Base-by-base conservation (phyloP, 2,888 invertebrate species). In the Spicauda simplicius region DNA sequence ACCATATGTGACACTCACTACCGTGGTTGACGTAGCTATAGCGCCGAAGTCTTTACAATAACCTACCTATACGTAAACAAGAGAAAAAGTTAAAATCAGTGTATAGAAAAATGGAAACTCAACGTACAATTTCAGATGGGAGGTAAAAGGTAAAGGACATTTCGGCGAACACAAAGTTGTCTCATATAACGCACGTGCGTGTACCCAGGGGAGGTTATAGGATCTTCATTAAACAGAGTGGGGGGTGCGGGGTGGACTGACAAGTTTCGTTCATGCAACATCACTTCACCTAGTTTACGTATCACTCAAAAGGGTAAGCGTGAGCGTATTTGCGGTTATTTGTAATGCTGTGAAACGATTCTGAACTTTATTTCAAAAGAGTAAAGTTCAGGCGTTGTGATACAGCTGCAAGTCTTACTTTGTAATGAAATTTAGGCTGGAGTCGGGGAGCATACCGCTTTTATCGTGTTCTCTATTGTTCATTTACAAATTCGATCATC, bases 161-260 rank as follows among this genome's bases (percentile, higher is more conserved):
- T 45, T 58, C 41, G 6, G 11, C 41, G n/a, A 20, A 20, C 7
- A 7, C 16, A 19, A 37, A 37, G 25, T 41, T 19, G 52, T 12
- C 5, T 64, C 58, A 30, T 58, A 52, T 53, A 64, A 53, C 64
- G 64, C 58, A 58, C 64, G 64, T 64, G 55, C 64, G 65, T 68
- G 56, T 68, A 61, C 58, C 55, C 65, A 63, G 62, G 65, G 64
- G 64, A 58, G 62, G 63, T 54, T 61, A 64, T 41, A 58, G 64
- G 58, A 56, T 57, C 73, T 70, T 73, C 70, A 72, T 73, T 73
- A 73, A 70, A 63, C 67, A 67, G 67, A 70, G 72, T 55, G 71
- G 70, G 61, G 58, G 70, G n/a, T n/a, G n/a, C n/a, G 64, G 57
- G 18, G 56, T 56, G 41, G 57, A 20, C 45, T 57, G 60, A 48